A percentile compares a stretch with the other conserved stretches of the same genome.
Evolutionary conservation across 64 coral and sea anemone genomes (phyloP).

Genomic region (Acropora tenuis): DNA sequence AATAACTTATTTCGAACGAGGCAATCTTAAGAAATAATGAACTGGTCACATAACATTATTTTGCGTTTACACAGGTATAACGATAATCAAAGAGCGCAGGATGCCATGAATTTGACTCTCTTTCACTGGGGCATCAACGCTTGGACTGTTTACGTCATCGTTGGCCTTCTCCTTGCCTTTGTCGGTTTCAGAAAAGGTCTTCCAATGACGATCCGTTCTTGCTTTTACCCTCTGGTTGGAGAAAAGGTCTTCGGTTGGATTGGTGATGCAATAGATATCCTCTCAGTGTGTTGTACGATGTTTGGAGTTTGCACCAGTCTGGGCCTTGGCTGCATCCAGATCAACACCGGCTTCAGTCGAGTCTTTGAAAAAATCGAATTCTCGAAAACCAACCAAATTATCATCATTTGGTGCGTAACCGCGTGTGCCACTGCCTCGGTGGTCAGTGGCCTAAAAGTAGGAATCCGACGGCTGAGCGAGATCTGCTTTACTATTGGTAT

Average conservation of each 20-base stretch:
- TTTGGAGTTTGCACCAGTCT: slow-evolving; percentile 85
- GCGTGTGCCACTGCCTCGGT: slow-evolving; percentile 47
- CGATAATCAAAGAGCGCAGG: slow-evolving; percentile 75
- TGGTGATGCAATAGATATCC: slow-evolving; percentile 75
- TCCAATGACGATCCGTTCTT: slow-evolving; percentile 78
- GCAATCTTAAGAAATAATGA: too few species aligned
- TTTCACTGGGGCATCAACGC: slow-evolving; percentile 82
- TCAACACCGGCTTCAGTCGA: slow-evolving; percentile 66
- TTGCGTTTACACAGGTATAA: slow-evolving; percentile 40
- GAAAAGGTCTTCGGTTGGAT: slow-evolving; percentile 63
- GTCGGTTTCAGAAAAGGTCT: slow-evolving; percentile 44
- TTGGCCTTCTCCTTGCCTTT: slow-evolving; percentile 69
- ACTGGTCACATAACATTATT: not conserved
- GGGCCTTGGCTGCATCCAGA: slow-evolving; percentile 52
- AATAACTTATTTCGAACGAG: too few species aligned
- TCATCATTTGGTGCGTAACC: slow-evolving; percentile 72
- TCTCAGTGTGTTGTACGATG: slow-evolving; percentile 70
- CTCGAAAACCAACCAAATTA: slow-evolving; percentile 19
- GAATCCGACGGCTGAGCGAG: slow-evolving; percentile 67
- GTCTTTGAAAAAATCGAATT: slow-evolving; percentile 24
- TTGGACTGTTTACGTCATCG: slow-evolving; percentile 71
- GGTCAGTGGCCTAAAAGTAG: slow-evolving; percentile 57
- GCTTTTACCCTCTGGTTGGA: slow-evolving; percentile 76
- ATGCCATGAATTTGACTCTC: slow-evolving; percentile 76
- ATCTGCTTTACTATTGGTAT: slow-evolving; percentile 59